Percentiles rank a stretch among this genome's conserved stretches.
Evolutionary conservation across 2,888 invertebrate species (phyloP).

Genomic region (Norana najaformis): DNA sequence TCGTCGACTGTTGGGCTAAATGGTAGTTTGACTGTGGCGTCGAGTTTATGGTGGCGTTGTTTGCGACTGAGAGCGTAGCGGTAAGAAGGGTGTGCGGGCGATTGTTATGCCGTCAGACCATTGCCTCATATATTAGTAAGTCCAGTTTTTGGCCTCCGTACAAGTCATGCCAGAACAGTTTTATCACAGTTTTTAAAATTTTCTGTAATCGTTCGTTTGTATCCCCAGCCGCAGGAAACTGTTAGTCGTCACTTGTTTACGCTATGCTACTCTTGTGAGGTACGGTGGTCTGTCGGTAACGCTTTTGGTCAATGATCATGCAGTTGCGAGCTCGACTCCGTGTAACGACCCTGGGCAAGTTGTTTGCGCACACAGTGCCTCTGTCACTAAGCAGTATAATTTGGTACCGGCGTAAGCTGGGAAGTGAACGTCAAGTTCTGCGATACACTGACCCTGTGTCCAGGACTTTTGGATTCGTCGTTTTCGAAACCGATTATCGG

Average conservation of each 20-base stretch:
- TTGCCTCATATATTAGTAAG: not conserved
- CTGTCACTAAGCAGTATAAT: too few species aligned
- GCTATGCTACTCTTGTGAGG: not conserved
- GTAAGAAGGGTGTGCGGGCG: not conserved
- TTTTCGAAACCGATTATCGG: too few species aligned
- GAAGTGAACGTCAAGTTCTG: too few species aligned
- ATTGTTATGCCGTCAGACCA: not conserved
- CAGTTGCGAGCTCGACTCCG: too few species aligned
- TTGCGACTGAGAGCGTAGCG: not conserved
- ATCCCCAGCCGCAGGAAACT: not conserved
- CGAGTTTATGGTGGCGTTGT: not conserved
- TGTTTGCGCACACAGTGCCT: too few species aligned
- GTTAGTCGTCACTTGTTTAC: not conserved
- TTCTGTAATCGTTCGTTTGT: not conserved
- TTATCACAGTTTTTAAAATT: not conserved
- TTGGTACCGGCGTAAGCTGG: too few species aligned
- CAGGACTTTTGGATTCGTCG: too few species aligned
- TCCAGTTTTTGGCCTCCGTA: not conserved
- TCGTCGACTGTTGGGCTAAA: conserved; percentile 4
- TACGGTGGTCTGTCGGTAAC: too few species aligned
- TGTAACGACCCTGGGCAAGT: too few species aligned
- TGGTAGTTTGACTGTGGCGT: not conserved
- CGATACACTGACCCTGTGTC: too few species aligned
- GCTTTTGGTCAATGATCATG: too few species aligned
- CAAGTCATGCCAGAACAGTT: not conserved